Conservation (phyloP, 2,113 vertebrate genomes). For the Dipodomys spectabilis region DNA sequence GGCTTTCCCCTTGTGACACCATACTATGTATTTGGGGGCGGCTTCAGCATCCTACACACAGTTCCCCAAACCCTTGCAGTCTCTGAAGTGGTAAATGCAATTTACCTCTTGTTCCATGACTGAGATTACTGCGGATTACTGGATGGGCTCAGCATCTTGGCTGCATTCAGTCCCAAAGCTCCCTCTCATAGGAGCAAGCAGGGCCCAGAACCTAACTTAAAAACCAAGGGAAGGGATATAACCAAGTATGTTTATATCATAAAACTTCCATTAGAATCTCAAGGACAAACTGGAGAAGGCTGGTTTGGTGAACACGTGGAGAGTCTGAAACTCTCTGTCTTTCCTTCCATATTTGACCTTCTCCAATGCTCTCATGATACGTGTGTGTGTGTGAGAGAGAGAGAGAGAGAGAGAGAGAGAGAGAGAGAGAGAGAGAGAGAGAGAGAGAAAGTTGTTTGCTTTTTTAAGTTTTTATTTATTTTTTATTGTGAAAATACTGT, state of each 20-base stretch:
- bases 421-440: too few relatives aligned
- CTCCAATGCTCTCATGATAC: background rate
- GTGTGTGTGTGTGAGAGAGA: too few relatives aligned
- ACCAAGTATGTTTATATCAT: background rate
- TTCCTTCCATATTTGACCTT: fast-evolving
- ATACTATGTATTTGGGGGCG: background rate
- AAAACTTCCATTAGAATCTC: background rate
- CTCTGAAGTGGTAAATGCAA: background rate
- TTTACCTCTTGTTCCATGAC: background rate
- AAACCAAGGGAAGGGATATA: background rate
- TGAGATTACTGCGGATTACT: background rate
- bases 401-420: too few relatives aligned
- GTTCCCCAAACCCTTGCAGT: background rate
- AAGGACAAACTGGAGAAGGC: background rate
- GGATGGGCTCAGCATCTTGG: too few relatives aligned
- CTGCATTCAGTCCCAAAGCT: too few relatives aligned
- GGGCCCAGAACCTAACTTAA: background rate
- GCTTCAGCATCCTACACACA: background rate
- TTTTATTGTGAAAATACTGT: too few relatives aligned
- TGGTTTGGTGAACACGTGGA: too few relatives aligned
- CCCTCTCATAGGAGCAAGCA: too few relatives aligned
- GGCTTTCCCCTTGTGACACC: background rate
- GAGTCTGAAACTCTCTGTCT: fast-evolving
- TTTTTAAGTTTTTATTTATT: too few relatives aligned
- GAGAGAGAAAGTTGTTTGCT: too few relatives aligned